Evolutionary conservation across 2,888 invertebrate genomes (phyloP), one percentile per base, ranked within the genome.

Genomic region (Cantharis nigra): DNA sequence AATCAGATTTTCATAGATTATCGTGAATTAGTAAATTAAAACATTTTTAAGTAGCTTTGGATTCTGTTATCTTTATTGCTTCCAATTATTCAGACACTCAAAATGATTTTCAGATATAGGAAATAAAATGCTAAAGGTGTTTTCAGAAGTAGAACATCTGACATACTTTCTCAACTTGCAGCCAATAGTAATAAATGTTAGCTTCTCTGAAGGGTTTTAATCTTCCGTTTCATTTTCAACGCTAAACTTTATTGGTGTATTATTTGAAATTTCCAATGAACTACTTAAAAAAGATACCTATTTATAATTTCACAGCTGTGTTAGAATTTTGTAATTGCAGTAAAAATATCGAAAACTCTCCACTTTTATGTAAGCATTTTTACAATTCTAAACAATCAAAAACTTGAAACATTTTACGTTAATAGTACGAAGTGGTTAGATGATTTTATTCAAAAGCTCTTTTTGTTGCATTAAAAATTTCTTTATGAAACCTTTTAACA

Each of bases 171-270:
- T 76, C 76, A 78, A 76, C 73, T 76, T 76, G 62, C 71, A 71
- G 49, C 76, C 74, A 73, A 76, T 76, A 74, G 76, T 73, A 76
- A 76, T 76, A 78, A 78, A 76, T 76, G 72, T 78, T 70, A 76
- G 73, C 75, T 70, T 63, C 76, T 78, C 73, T 71, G 63, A 33
- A 72, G 49, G 67, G 23, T 67, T 72, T 67, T 72, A 20, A 72
- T 72, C 65, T 65, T 72, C 20, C 71, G 63, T 72, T 64, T 72
- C 67, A 33, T 23, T 72, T 72, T 49, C 72, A 16, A 20, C 72
- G 49, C 9, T 2, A 33, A 33, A 33, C 33, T n/a, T 33, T 13
- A 33, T 33, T 13, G 13, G 13, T 13, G 4, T 33, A 13, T 13
- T 33, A 33, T 33, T 33, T 33, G 33, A 33, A 33, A n/a, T 33